A percentile compares a stretch with the other conserved stretches of the same genome.
phyloP scores from a whole-genome alignment of 2,797 vertebrate species.

The Thamnophis elegans region DNA sequence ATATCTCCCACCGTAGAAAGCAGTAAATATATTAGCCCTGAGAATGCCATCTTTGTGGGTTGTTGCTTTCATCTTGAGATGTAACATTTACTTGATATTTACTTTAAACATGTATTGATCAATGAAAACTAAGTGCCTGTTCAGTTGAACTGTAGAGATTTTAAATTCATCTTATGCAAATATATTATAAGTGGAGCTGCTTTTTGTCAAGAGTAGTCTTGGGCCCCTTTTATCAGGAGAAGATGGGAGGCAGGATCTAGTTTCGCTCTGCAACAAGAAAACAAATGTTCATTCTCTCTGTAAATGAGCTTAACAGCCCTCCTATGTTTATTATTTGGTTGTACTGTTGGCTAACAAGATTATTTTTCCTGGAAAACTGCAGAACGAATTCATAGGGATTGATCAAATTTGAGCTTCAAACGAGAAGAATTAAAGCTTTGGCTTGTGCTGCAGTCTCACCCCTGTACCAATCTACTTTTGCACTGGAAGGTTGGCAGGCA shows the following conservation, averaged over 20 bases:
- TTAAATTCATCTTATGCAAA: background rate
- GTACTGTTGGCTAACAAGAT: background rate
- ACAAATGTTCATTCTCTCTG: background rate
- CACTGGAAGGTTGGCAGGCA: background rate
- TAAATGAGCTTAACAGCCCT: background rate
- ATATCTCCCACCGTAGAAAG: background rate
- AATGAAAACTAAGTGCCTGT: no score
- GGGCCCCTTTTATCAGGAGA: background rate
- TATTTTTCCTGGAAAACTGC: background rate
- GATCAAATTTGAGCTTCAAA: background rate
- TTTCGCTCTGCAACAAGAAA: background rate
- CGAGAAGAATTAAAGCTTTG: background rate
- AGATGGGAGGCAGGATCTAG: background rate
- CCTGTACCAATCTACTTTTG: no score
- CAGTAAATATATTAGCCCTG: background rate
- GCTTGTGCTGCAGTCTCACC: no score
- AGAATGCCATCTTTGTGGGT: background rate
- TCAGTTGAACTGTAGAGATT: background rate
- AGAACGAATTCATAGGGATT: background rate
- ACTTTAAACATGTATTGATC: background rate
- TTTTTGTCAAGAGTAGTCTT: background rate
- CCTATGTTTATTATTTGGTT: background rate
- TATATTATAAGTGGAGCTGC: background rate
- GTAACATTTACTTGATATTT: background rate
- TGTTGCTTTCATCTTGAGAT: background rate